These are phyloP conservation scores for Acromyrmex charruanus DNA, from an alignment of 1,140 invertebrate genomes.

Conservation along the genomic window DNA sequence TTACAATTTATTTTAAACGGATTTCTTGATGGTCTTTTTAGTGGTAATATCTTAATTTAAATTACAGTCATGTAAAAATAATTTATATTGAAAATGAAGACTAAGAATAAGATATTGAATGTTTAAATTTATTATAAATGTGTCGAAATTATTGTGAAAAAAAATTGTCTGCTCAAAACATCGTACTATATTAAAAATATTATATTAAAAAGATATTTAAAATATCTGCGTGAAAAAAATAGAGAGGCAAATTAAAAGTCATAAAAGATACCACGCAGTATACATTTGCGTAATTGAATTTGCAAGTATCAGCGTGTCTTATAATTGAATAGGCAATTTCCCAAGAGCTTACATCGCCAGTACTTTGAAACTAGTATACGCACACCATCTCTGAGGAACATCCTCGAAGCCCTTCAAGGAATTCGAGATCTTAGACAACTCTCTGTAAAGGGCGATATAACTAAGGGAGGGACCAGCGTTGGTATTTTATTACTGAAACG, in stretches of 20 bases:
- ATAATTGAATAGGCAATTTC: conserved; percentile 64
- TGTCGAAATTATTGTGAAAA: too few relatives aligned
- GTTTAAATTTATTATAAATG: neutral
- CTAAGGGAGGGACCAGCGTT: conserved; percentile 53
- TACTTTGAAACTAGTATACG: conserved; percentile 60
- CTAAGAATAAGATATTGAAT: neutral
- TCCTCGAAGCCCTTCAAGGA: conserved; percentile 66
- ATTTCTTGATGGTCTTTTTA: neutral
- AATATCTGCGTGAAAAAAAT: too few relatives aligned
- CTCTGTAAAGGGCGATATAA: conserved; percentile 72
- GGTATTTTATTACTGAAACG: conserved; percentile 65
- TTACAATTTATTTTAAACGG: neutral
- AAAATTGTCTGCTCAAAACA: neutral
- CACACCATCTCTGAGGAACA: conserved; percentile 49
- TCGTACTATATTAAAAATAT: too few relatives aligned
- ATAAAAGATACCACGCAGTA: conserved; percentile 32
- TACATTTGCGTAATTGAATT: conserved; percentile 60
- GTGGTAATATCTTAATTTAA: neutral
- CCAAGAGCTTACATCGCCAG: conserved; percentile 59
- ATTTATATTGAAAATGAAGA: neutral
- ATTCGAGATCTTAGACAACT: conserved; percentile 65
- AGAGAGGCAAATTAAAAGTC: neutral
- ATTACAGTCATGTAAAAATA: neutral
- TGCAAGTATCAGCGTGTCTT: conserved; percentile 59
- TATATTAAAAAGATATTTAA: neutral